Evolutionary conservation across 2,797 vertebrate species (phyloP), one percentile per base, ranked within the genome.

Genomic region (Platalea minor): DNA sequence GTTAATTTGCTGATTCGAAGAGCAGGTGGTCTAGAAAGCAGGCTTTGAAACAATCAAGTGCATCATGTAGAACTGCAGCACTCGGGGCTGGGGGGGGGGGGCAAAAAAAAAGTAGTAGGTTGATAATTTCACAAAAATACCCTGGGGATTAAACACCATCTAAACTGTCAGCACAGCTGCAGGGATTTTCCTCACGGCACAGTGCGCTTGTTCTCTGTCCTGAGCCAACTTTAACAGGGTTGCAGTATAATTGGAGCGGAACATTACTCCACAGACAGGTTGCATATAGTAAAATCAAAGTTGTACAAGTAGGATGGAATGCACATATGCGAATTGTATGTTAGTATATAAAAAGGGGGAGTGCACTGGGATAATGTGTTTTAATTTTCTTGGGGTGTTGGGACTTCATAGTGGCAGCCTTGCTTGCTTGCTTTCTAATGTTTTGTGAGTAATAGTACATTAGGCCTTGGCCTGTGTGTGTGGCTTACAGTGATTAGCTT

Each of bases 121-220:
- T 94, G 95, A 91, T 95, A 89, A 97, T 94, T 97, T 92, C 33
- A 28, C 60, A 95, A 48, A 94, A 96, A 94, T 79, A 69, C 59
- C 28, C 73, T 65, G 69, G 43, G 91, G 86, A 91, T 97, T 97
- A 88, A 94, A 83, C 35, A 92, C 56, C 21, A 39, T 85, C 79
- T 91, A 60, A 90, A 84, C 70, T 95, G 92, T 96, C 89, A 91
- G 83, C 91, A 94, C 57, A 29, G 89, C 86, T 86, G 82, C 26
- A 83, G 80, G 94, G 87, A 89, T 95, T 85, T 91, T 87, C 81
- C 64, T 97, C 61, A 12, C 11, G 1, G 74, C 79, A 51, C n/a
- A 86, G 50, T 15, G 16, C 96, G 89, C 89, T 96, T 96, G 65
- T 91, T 65, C 68, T 85, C 64, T 87, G 65, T 85, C 86, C 80